Base-by-base conservation (phyloP, 2,797 vertebrate genomes). In the Scolopax rusticola region DNA sequence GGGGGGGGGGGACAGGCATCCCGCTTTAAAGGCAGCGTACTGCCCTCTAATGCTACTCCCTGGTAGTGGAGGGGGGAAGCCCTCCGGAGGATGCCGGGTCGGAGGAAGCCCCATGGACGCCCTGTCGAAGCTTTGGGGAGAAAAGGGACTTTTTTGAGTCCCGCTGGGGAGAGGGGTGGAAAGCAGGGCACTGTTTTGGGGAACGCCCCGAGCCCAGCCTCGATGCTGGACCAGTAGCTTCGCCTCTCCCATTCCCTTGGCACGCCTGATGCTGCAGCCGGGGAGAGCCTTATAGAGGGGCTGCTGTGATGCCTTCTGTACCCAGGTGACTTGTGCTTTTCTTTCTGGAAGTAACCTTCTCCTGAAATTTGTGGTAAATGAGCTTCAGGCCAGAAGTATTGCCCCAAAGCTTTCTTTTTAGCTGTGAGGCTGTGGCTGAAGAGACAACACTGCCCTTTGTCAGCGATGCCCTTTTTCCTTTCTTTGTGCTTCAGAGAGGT, bases 11-110 rank as follows among this genome's bases (percentile, higher is more conserved):
- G 3, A 43, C 30, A 0, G 9, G 1, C 36, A 19, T 51, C 50
- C 41, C 41, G 18, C 41, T 70, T 51, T 28, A 38, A 3, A 93
- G 81, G 92, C 84, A 61, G 78, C 59, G 88, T 76, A 94, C 36
- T 89, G 92, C 92, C 84, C 96, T 94, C 95, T 94, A 94, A 95
- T 13, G 95, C 81, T 47, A 40, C 75, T 80, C 40, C 36, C 25
- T 1, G 87, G 88, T 68, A 96, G 7, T 4, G 67, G 48, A 60
- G 50, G 2, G 40, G 54, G 41, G 33, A 68, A 90, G 41, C 32
- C 11, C 73, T 73, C 53, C 12, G 15, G 50, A 61, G 50, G 41
- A 0, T 40, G 50, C 68, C 25, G 24, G 30, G 30, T 56, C 28
- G 51, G 23, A 65, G 45, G 61, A 15, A 77, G 63, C 50, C 32